Conservation (phyloP, 2,113 vertebrate species). For the Delphinus delphis region DNA sequence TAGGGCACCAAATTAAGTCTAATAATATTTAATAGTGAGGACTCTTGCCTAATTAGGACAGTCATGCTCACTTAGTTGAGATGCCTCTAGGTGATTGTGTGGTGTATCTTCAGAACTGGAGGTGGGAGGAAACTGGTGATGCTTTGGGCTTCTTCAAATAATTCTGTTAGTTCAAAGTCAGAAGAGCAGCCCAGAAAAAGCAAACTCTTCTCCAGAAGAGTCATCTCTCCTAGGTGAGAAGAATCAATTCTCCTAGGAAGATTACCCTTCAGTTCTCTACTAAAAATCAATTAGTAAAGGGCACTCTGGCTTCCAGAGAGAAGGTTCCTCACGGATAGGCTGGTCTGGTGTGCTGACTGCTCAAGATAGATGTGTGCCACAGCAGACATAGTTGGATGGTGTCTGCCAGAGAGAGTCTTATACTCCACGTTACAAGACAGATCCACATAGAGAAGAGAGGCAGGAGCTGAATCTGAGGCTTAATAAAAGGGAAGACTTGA, state of each 20-base stretch:
- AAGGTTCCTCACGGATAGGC: not conserved
- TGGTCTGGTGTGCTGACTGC: not conserved
- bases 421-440: not conserved
- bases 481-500: not conserved
- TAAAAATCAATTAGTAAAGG: not conserved
- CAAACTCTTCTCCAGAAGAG: not conserved
- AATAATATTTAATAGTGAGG: slow-evolving; percentile 76
- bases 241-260: not conserved
- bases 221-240: not conserved
- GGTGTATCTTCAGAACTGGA: slow-evolving; percentile 16
- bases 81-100: slow-evolving; percentile 64
- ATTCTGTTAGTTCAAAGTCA: slow-evolving; percentile 23
- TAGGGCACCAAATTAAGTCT: slow-evolving; percentile 68
- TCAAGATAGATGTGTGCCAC: not conserved
- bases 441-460: not conserved
- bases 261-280: not conserved
- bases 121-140: not conserved
- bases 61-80: slow-evolving; percentile 67
- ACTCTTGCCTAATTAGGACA: slow-evolving; percentile 69
- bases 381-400: not conserved
- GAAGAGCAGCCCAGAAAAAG: not conserved
- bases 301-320: not conserved
- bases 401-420: not conserved
- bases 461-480: not conserved
- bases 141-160: slow-evolving; percentile 11